These are phyloP conservation scores for Scyliorhinus canicula DNA, from an alignment of 2,797 vertebrate species.

Conservation along the genomic window DNA sequence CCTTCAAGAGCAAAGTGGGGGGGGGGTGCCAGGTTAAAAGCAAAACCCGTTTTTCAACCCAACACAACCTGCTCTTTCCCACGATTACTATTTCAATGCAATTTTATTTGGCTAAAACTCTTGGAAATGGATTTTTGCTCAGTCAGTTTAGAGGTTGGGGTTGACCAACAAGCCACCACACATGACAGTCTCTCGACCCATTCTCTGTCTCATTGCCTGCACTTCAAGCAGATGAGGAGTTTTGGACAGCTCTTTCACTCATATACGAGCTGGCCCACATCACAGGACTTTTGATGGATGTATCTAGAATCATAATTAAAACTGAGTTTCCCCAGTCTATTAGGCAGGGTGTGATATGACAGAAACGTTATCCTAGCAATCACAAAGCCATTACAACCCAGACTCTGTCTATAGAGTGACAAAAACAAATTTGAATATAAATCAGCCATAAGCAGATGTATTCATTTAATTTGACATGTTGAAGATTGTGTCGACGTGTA, in stretches of 20 bases:
- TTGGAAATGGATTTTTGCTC: not conserved
- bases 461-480: slow-evolving; percentile 18
- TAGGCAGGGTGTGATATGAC: not conserved
- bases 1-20: not conserved
- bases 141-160: not conserved
- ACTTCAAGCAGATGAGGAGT: not conserved
- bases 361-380: not conserved
- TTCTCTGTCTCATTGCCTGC: too few relatives aligned
- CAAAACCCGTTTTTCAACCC: not conserved
- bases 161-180: not conserved
- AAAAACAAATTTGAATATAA: slow-evolving; percentile 36
- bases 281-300: not conserved
- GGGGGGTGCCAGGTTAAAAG: too few relatives aligned
- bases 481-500: slow-evolving; percentile 4
- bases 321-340: not conserved
- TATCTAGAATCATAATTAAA: slow-evolving; percentile 12
- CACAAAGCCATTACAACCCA: not conserved
- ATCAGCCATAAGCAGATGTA: not conserved
- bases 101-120: not conserved
- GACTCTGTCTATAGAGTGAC: not conserved
- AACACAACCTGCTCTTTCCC: not conserved
- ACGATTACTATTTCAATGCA: not conserved
- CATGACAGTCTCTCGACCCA: not conserved
- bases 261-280: not conserved
- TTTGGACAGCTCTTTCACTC: not conserved